Percentiles rank a stretch among this genome's conserved stretches.
These are phyloP conservation scores for Drosophila busckii DNA, from an alignment of 1,140 invertebrate genomes.

Conservation along the genomic window DNA sequence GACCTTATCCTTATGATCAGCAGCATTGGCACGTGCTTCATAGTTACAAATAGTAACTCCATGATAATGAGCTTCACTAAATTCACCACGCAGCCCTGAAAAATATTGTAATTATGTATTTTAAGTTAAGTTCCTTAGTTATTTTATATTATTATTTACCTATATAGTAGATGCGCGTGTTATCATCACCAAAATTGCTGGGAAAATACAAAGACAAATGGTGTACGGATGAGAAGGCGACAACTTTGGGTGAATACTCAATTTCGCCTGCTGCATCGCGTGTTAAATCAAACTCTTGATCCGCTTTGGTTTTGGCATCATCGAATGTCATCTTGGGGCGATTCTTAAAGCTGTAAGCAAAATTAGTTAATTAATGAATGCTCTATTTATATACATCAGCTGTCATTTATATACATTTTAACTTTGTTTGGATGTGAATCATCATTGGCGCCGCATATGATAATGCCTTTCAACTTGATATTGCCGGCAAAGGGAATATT, in stretches of 20 bases:
- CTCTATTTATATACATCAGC: neutral
- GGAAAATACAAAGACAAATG: slow-evolving; percentile 95
- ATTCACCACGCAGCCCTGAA: slow-evolving; percentile 91
- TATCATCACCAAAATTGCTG: slow-evolving; percentile 90
- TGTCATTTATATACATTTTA: slow-evolving; percentile 88
- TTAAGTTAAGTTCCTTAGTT: neutral
- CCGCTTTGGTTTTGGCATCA: slow-evolving; percentile 85
- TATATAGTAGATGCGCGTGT: slow-evolving; percentile 94
- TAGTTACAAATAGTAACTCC: slow-evolving; percentile 95
- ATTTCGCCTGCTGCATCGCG: slow-evolving; percentile 88
- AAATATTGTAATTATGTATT: neutral
- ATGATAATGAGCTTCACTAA: slow-evolving; percentile 88
- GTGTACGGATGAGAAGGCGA: slow-evolving; percentile 92
- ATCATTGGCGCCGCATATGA: slow-evolving; percentile 92
- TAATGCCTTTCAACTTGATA: slow-evolving; percentile 96
- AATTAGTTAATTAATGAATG: neutral
- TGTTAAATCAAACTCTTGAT: slow-evolving; percentile 95
- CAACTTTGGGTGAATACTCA: slow-evolving; percentile 93
- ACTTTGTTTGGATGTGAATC: slow-evolving; percentile 90
- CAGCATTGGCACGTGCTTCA: slow-evolving; percentile 89
- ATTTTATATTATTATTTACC: slow-evolving; percentile 75
- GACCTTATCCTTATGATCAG: slow-evolving; percentile 88
- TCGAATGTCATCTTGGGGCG: slow-evolving; percentile 96
- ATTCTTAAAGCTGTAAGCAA: slow-evolving; percentile 91
- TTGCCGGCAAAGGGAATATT: slow-evolving; percentile 98